These are phyloP conservation scores for Xestia ashworthii DNA, from an alignment of 2,888 invertebrate species.

Conservation along the genomic window DNA sequence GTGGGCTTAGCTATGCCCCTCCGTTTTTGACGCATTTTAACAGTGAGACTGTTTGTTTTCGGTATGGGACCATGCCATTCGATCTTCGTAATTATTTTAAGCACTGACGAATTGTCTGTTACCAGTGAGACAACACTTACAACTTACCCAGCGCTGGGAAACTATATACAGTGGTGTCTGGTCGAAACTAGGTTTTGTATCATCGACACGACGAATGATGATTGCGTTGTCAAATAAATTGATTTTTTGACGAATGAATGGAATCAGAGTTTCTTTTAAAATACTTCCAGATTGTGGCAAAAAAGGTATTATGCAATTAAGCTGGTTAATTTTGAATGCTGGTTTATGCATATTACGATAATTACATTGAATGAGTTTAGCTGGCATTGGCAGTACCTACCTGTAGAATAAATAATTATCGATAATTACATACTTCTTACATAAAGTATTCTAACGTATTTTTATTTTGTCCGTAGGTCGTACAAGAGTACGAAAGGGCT, in stretches of 20 bases:
- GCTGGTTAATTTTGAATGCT: too few relatives aligned
- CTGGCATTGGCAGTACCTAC: not conserved
- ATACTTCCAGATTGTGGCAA: not conserved
- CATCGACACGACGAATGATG: not conserved
- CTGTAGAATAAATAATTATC: not conserved
- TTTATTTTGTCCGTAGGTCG: slow-evolving; percentile 92
- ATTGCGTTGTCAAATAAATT: not conserved
- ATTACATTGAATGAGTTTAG: not conserved
- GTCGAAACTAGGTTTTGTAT: too few relatives aligned
- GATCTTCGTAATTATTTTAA: not conserved
- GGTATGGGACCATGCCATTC: not conserved
- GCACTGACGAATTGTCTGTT: not conserved
- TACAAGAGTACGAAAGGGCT: slow-evolving; percentile 98
- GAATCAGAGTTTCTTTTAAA: not conserved
- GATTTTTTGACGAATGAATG: not conserved
- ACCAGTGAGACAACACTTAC: not conserved
- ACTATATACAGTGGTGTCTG: too few relatives aligned
- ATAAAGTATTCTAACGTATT: not conserved
- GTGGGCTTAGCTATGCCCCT: too few relatives aligned
- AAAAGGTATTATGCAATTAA: not conserved
- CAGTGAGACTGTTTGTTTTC: not conserved
- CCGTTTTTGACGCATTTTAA: not conserved
- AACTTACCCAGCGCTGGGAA: too few relatives aligned
- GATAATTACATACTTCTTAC: not conserved
- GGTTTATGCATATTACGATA: not conserved